phyloP scores from a whole-genome alignment of 2,797 vertebrate genomes.

The Megalops cyprinoides region DNA sequence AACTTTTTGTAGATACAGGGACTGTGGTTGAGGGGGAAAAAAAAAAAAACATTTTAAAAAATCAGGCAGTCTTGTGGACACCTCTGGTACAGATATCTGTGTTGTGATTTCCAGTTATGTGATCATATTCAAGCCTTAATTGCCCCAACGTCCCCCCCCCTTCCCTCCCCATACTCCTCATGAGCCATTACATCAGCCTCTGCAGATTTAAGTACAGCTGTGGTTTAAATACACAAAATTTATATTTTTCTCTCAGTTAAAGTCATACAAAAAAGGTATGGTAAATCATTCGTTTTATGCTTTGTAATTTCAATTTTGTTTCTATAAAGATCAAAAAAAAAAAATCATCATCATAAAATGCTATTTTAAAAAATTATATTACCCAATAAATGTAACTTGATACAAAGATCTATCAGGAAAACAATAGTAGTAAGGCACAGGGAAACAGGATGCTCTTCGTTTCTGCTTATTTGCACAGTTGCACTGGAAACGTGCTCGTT shows the following conservation, averaged over 20 bases:
- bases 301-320: conserved; percentile 64
- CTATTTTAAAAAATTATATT: conserved; percentile 71
- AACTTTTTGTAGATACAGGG: conserved; percentile 47
- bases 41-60: conserved; percentile 49
- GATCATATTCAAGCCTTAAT: conserved; percentile 61
- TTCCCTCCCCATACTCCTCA: conserved; percentile 32
- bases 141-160: too few species aligned
- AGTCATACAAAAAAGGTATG: conserved; percentile 83
- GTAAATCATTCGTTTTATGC: conserved; percentile 84
- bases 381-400: conserved; percentile 68
- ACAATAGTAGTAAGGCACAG: conserved; percentile 99
- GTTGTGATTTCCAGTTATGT: conserved; percentile 82
- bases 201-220: conserved; percentile 32
- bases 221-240: conserved; percentile 25
- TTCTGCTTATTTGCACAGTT: conserved; percentile 51
- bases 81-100: conserved; percentile 27
- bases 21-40: conserved; percentile 56
- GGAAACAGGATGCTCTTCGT: conserved; percentile 68
- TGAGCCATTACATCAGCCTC: conserved; percentile 39
- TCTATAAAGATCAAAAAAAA: conserved; percentile 59
- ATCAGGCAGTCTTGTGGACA: conserved; percentile 23
- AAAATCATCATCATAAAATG: conserved; percentile 76
- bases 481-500: conserved; percentile 67
- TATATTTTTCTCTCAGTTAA: conserved; percentile 69
- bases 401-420: conserved; percentile 80